Evolutionary conservation across 2,797 vertebrate genomes (phyloP).

Genomic region (Pangasius larnaudii): DNA sequence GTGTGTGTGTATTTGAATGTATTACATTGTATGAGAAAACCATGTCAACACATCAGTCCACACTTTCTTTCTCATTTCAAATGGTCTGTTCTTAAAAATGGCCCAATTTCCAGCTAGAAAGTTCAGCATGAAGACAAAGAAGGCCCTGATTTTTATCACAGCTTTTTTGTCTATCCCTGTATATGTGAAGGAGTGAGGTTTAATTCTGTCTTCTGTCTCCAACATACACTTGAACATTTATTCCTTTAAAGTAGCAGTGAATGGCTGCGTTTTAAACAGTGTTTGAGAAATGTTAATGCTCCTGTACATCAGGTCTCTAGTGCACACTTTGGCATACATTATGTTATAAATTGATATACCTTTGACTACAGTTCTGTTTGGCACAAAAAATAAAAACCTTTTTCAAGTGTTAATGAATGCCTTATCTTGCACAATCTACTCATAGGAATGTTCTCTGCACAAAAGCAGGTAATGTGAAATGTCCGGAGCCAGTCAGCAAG

Average conservation of each 20-base stretch:
- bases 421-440: not conserved
- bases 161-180: not conserved
- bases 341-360: not conserved
- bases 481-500: not conserved
- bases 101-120: not conserved
- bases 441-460: not conserved
- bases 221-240: not conserved
- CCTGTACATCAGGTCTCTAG: constrained; percentile 20
- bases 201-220: not conserved
- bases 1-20: not conserved
- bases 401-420: not conserved
- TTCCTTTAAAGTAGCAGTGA: not conserved
- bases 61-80: not conserved
- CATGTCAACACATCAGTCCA: not conserved
- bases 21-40: not conserved
- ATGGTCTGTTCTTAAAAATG: not conserved
- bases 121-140: not conserved
- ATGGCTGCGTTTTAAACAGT: not conserved
- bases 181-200: not conserved
- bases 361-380: not conserved
- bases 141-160: not conserved
- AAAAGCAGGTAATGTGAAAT: not conserved
- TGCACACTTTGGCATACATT: not conserved
- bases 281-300: not conserved
- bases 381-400: not conserved